A percentile compares a stretch with the other conserved stretches of the same genome.
Conservation (phyloP, 2,888 invertebrate species). For the Ochlodes sylvanus region DNA sequence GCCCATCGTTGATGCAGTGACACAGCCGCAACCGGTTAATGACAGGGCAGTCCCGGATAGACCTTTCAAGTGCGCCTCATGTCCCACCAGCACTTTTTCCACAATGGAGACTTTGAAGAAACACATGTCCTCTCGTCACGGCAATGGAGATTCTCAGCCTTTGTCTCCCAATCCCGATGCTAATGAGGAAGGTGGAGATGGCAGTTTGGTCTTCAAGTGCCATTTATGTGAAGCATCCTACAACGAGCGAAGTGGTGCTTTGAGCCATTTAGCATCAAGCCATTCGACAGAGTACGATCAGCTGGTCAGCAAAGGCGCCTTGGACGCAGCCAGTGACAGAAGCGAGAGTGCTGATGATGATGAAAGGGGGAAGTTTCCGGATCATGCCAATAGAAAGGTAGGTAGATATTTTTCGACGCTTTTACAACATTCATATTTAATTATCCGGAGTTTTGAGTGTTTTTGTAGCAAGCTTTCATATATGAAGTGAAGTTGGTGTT, state of each 20-base stretch:
- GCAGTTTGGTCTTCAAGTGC: slow-evolving; percentile 94
- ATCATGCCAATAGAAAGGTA: slow-evolving; percentile 94
- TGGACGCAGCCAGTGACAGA: slow-evolving; percentile 82
- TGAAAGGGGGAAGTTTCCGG: slow-evolving; percentile 92
- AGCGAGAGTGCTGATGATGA: slow-evolving; percentile 89
- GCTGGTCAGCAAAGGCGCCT: slow-evolving; percentile 92
- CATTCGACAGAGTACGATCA: slow-evolving; percentile 93
- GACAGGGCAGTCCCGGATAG: slow-evolving; percentile 90
- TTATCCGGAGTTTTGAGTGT: too few species aligned
- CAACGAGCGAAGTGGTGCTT: slow-evolving; percentile 90
- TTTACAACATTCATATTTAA: neutral
- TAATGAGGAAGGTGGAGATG: slow-evolving; percentile 66
- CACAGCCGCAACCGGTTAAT: slow-evolving; percentile 59
- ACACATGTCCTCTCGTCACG: slow-evolving; percentile 90
- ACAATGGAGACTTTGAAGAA: slow-evolving; percentile 91
- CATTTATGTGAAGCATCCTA: slow-evolving; percentile 96
- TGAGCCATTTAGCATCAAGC: slow-evolving; percentile 91
- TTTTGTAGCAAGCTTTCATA: too few species aligned
- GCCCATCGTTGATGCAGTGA: slow-evolving; percentile 64
- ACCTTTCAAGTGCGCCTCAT: slow-evolving; percentile 91
- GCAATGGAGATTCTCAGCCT: slow-evolving; percentile 74
- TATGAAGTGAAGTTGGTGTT: too few species aligned
- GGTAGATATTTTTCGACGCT: slow-evolving; percentile 46
- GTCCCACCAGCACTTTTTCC: slow-evolving; percentile 93
- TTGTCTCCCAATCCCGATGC: slow-evolving; percentile 69